phyloP scores from a whole-genome alignment of 2,888 invertebrate species.

The Morpho helenor region DNA sequence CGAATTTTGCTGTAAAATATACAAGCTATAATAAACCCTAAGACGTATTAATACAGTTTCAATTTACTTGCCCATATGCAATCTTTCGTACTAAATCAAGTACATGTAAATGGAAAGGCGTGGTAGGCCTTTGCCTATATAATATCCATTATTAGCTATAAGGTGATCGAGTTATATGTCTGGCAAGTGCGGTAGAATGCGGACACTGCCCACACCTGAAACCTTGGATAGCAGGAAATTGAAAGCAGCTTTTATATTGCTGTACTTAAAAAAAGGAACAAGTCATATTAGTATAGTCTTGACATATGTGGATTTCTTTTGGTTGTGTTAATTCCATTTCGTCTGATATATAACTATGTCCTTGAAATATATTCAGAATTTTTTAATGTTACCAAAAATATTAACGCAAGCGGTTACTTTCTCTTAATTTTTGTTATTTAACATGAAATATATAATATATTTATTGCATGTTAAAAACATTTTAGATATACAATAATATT shows the following conservation, averaged over 20 bases:
- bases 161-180: slow-evolving; percentile 70
- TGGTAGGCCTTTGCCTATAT: slow-evolving; percentile 41
- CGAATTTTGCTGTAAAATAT: slow-evolving; percentile 9
- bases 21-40: slow-evolving; percentile 5
- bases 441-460: not conserved
- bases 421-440: too few species aligned
- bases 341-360: too few species aligned
- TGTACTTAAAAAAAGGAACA: slow-evolving; percentile 9
- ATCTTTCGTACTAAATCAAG: slow-evolving; percentile 16
- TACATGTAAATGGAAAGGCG: slow-evolving; percentile 69
- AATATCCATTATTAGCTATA: slow-evolving; percentile 65
- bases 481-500: too few species aligned
- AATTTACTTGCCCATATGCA: not conserved
- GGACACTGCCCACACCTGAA: slow-evolving; percentile 64
- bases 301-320: too few species aligned
- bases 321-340: too few species aligned
- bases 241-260: slow-evolving; percentile 37
- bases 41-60: not conserved
- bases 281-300: not conserved
- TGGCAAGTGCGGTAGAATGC: slow-evolving; percentile 63
- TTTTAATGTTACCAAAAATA: not conserved
- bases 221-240: slow-evolving; percentile 60
- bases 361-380: too few species aligned
- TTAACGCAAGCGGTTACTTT: not conserved
- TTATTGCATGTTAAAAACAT: not conserved